These are phyloP conservation scores for Capromys pilorides DNA, from an alignment of 2,797 vertebrate species.

Conservation along the genomic window DNA sequence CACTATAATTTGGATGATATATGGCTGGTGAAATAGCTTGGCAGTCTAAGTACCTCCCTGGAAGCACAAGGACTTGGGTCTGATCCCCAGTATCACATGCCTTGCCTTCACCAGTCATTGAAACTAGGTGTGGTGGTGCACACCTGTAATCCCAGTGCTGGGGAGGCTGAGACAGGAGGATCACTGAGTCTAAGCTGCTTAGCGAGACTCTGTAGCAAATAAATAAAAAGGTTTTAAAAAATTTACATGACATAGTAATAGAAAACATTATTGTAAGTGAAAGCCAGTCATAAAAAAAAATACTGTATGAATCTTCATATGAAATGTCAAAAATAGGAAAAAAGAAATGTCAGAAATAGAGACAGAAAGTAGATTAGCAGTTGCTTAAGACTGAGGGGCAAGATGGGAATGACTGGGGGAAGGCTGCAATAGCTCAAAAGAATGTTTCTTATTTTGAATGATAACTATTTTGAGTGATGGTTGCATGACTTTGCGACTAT, in stretches of 20 bases:
- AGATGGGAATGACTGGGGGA: not conserved
- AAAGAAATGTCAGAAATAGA: constrained; percentile 25
- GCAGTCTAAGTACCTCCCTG: too few species aligned
- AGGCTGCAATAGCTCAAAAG: not conserved
- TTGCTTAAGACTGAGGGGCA: not conserved
- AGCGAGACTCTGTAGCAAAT: too few species aligned
- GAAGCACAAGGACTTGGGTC: too few species aligned
- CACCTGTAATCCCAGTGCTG: too few species aligned
- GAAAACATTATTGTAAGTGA: not conserved
- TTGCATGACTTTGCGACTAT: not conserved
- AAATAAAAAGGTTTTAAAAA: not conserved
- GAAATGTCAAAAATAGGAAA: constrained; percentile 28
- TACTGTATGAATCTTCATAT: constrained; percentile 17
- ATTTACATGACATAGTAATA: not conserved
- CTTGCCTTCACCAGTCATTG: too few species aligned
- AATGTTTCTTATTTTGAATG: constrained; percentile 21
- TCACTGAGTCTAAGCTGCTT: too few species aligned
- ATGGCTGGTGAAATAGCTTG: too few species aligned
- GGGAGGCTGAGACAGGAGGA: too few species aligned
- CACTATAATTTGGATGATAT: not conserved
- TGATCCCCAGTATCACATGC: too few species aligned
- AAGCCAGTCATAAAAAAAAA: not conserved
- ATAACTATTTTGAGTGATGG: constrained; percentile 37
- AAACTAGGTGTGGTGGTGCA: too few species aligned
- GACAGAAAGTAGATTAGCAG: not conserved